phyloP scores from a whole-genome alignment of 2,888 invertebrate species.

The Capitulum mitella region DNA sequence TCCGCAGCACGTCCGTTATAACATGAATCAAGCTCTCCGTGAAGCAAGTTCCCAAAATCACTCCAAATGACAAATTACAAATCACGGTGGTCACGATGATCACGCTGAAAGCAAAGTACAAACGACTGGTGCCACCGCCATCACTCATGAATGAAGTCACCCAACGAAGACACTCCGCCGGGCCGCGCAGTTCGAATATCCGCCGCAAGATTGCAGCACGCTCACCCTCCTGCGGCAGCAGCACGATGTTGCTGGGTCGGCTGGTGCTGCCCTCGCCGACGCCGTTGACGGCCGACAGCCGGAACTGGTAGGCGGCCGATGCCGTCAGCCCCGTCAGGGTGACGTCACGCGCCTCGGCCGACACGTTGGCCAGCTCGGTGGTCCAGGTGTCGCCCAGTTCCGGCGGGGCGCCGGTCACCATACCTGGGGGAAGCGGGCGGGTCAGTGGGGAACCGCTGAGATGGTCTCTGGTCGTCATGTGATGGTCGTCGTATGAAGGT shows the following conservation, averaged over 20 bases:
- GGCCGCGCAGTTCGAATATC: no score
- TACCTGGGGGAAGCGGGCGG: neutral
- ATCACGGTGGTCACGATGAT: no score
- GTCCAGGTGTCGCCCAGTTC: slow-evolving; percentile 67
- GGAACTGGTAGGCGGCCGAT: slow-evolving; percentile 90
- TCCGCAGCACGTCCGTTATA: no score
- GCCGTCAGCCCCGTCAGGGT: slow-evolving; percentile 80
- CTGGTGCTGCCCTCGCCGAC: slow-evolving; percentile 92
- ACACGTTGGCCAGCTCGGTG: slow-evolving; percentile 77
- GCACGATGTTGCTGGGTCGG: slow-evolving; percentile 77
- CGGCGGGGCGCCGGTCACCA: neutral
- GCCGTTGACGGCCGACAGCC: slow-evolving; percentile 92
- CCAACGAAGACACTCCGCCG: no score
- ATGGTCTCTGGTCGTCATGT: no score
- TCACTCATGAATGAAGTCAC: no score
- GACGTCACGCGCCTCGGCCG: slow-evolving; percentile 67
- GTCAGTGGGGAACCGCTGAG: neutral
- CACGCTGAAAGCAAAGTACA: no score
- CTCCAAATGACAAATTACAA: no score
- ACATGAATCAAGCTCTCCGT: no score
- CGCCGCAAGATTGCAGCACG: slow-evolving; percentile 2
- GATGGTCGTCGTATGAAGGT: no score
- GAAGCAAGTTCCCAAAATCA: no score
- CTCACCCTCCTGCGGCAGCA: slow-evolving; percentile 91
- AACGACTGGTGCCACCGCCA: no score